phyloP scores from a whole-genome alignment of 92 coral and sea anemone genomes.

The Zoanthus solanderi region DNA sequence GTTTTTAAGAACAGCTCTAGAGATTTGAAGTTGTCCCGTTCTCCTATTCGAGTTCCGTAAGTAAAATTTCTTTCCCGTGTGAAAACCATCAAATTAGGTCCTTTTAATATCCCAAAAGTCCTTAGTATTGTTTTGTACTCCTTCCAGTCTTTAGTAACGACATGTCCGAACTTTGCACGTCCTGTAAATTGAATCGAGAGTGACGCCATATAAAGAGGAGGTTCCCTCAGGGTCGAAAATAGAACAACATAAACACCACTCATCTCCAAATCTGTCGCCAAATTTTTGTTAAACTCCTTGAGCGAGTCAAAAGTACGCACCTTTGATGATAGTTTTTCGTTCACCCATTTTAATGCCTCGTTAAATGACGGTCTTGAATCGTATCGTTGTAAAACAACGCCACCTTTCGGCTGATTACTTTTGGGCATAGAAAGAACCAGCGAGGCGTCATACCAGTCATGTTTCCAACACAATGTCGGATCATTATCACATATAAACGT shows the following conservation, averaged over 20 bases:
- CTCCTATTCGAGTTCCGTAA: constrained; percentile 89
- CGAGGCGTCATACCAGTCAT: constrained; percentile 81
- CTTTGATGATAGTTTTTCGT: constrained; percentile 77
- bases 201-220: constrained; percentile 90
- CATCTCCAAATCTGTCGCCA: constrained; percentile 56
- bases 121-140: constrained; percentile 65
- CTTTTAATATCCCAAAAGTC: constrained; percentile 67
- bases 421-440: constrained; percentile 87
- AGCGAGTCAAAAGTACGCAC: constrained; percentile 61
- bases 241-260: constrained; percentile 81
- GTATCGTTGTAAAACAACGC: constrained; percentile 89
- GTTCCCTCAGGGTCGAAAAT: constrained; percentile 80
- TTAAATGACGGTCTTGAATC: constrained; percentile 81
- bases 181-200: constrained; percentile 95
- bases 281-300: constrained; percentile 61
- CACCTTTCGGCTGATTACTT: constrained; percentile 95
- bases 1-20: constrained; percentile 86
- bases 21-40: constrained; percentile 68
- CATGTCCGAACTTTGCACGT: constrained; percentile 90
- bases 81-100: constrained; percentile 82
- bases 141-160: constrained; percentile 62
- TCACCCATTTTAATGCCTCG: constrained; percentile 84
- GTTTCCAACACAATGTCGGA: constrained; percentile 82
- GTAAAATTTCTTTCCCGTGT: constrained; percentile 88
- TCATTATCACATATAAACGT: constrained; percentile 88